Evolutionary conservation across 2,113 vertebrate genomes (phyloP).

Genomic region (Ictalurus punctatus): DNA sequence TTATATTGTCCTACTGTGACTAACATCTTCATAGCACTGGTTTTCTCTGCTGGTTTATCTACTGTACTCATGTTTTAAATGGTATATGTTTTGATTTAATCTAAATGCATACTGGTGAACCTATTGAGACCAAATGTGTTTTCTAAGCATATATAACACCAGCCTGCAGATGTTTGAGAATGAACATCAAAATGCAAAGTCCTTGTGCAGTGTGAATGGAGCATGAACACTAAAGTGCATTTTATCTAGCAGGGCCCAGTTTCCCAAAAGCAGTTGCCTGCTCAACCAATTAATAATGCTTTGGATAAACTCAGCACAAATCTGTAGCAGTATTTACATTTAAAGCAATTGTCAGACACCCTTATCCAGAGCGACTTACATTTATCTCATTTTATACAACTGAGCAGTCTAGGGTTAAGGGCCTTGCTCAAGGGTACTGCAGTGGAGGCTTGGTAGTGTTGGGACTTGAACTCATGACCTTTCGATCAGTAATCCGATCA

Average conservation of each 20-base stretch:
- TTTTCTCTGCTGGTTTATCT: constrained; percentile 8
- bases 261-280: background rate
- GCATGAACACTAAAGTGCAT: background rate
- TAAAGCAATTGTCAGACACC: too few species aligned
- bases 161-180: background rate
- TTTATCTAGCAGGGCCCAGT: background rate
- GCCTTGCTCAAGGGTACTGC: too few species aligned
- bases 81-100: background rate
- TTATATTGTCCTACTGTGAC: background rate
- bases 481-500: too few species aligned
- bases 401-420: too few species aligned
- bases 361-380: too few species aligned
- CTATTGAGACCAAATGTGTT: background rate
- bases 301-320: background rate
- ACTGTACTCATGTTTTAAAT: background rate
- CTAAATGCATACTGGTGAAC: background rate
- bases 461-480: too few species aligned
- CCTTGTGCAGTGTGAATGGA: background rate
- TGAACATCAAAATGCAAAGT: background rate
- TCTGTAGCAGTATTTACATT: background rate
- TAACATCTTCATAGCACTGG: background rate
- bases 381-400: too few species aligned
- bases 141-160: background rate
- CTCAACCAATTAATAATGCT: background rate
- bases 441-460: too few species aligned